These are phyloP conservation scores for Cheilosia soror DNA, from an alignment of 2,888 invertebrate genomes.

Conservation along the genomic window DNA sequence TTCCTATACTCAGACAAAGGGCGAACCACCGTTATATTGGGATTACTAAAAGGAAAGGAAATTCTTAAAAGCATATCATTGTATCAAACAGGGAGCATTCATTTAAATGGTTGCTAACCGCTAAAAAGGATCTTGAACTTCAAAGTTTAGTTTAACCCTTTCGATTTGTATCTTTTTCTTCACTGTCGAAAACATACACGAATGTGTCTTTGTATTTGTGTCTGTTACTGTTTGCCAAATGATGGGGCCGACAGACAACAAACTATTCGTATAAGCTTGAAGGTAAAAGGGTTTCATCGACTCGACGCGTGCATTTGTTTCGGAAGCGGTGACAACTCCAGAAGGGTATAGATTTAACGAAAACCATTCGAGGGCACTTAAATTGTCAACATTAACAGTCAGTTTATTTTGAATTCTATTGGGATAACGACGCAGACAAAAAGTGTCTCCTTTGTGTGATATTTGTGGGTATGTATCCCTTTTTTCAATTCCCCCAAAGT, in stretches of 20 bases:
- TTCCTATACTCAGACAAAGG: constrained; percentile 9
- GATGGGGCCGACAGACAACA: constrained; percentile 5
- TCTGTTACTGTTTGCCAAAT: neutral
- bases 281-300: constrained; percentile 42
- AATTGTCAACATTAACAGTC: constrained; percentile 58
- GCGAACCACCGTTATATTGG: constrained; percentile 3
- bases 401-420: constrained; percentile 43
- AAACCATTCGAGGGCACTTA: constrained; percentile 54
- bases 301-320: constrained; percentile 52
- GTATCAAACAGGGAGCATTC: constrained; percentile 4
- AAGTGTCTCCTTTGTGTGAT: constrained; percentile 21
- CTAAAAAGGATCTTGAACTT: constrained; percentile 55
- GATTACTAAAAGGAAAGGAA: neutral
- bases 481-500: constrained; percentile 9
- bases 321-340: constrained; percentile 24
- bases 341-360: constrained; percentile 20
- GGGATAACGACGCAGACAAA: constrained; percentile 14
- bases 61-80: neutral
- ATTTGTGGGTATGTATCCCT: neutral
- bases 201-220: constrained; percentile 10
- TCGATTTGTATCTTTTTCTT: neutral
- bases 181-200: neutral
- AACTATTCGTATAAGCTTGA: constrained; percentile 14
- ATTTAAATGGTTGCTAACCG: constrained; percentile 35
- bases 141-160: constrained; percentile 27